Conservation (phyloP, 2,113 vertebrate genomes). For the Micronycteris hirsuta region DNA sequence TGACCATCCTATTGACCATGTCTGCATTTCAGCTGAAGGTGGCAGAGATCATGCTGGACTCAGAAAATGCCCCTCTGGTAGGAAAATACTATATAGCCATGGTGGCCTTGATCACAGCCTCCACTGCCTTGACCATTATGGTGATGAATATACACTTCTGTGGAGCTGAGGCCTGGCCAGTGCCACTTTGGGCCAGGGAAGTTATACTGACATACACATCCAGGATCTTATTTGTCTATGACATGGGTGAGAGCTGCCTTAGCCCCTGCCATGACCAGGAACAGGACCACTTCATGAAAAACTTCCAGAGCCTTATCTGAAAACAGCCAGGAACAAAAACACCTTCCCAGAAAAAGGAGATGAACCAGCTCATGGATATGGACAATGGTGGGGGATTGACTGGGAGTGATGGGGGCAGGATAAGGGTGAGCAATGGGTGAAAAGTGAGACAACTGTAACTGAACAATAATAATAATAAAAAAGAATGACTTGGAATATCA, state of each 20-base stretch:
- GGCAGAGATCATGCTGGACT: slow-evolving; percentile 98
- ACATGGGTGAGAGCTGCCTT: slow-evolving; percentile 95
- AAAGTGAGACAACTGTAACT: no score
- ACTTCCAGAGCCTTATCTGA: slow-evolving; percentile 65
- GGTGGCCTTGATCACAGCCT: slow-evolving; percentile 98
- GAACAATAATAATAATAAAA: no score
- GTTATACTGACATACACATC: slow-evolving; percentile 97
- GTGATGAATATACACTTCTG: slow-evolving; percentile 99
- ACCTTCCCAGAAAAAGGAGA: slow-evolving; percentile 66
- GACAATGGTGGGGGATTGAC: no score
- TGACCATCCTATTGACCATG: slow-evolving; percentile 94
- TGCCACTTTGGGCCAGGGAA: slow-evolving; percentile 94
- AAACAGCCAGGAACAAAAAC: slow-evolving; percentile 53
- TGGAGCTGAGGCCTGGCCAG: slow-evolving; percentile 94
- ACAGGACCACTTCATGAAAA: neutral
- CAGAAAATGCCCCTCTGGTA: slow-evolving; percentile 95
- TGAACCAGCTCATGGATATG: slow-evolving; percentile 65
- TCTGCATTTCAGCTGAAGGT: slow-evolving; percentile 98
- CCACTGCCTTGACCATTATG: slow-evolving; percentile 95
- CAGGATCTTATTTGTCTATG: slow-evolving; percentile 94
- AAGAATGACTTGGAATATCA: slow-evolving; percentile 73
- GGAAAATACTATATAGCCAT: slow-evolving; percentile 99
- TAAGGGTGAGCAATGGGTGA: no score
- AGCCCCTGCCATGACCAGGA: slow-evolving; percentile 77
- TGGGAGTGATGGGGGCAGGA: no score